phyloP scores from a whole-genome alignment of 1,140 invertebrate species.

The Cepaea nemoralis region DNA sequence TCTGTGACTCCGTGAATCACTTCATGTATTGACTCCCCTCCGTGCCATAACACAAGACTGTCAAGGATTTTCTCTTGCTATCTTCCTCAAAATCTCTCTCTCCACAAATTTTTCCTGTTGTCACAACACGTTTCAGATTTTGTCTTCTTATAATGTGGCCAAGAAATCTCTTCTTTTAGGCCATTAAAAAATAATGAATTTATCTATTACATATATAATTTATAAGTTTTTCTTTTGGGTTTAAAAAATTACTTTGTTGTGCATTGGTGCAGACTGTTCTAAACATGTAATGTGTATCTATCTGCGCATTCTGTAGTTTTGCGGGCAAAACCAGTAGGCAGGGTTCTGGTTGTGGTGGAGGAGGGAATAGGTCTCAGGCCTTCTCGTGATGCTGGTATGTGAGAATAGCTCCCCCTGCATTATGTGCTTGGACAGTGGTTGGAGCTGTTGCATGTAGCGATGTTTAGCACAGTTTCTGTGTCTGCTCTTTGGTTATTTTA shows the following conservation, averaged over 20 bases:
- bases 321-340: slow-evolving; percentile 74
- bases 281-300: not conserved
- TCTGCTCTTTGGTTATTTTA: slow-evolving; percentile 6
- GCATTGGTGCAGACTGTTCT: not conserved
- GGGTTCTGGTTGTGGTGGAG: slow-evolving; percentile 79
- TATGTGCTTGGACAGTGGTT: not conserved
- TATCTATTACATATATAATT: too few relatives aligned
- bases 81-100: too few relatives aligned
- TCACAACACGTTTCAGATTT: too few relatives aligned
- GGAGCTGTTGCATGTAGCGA: slow-evolving; percentile 8
- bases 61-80: too few relatives aligned
- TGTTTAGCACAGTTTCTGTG: not conserved
- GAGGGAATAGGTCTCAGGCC: slow-evolving; percentile 76
- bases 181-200: too few relatives aligned
- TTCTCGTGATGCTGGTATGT: slow-evolving; percentile 71
- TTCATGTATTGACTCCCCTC: too few relatives aligned
- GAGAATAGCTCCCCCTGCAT: not conserved
- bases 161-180: too few relatives aligned
- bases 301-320: slow-evolving; percentile 28
- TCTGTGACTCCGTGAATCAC: too few relatives aligned
- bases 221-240: too few relatives aligned
- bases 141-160: too few relatives aligned
- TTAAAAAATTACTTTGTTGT: not conserved
- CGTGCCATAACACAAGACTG: too few relatives aligned
- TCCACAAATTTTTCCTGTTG: too few relatives aligned